These are phyloP conservation scores for Lathamus discolor DNA, from an alignment of 2,113 vertebrate genomes.

Conservation along the genomic window DNA sequence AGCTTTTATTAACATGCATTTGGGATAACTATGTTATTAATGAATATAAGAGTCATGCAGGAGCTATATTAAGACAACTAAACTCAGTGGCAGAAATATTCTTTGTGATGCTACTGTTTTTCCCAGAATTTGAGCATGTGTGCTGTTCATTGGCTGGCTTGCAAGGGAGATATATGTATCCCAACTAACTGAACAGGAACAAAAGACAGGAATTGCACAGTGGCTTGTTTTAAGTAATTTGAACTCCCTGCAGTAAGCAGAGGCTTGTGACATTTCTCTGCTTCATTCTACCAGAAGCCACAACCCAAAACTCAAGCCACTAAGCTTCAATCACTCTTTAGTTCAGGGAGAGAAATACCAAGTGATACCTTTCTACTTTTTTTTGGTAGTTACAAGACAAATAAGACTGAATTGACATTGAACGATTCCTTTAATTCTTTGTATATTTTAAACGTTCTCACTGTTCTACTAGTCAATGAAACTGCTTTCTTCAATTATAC, in stretches of 20 bases:
- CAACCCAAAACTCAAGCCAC: background rate
- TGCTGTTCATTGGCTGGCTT: background rate
- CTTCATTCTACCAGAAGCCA: background rate
- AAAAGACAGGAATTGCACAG: background rate
- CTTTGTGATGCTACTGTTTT: background rate
- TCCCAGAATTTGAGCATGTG: background rate
- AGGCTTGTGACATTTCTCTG: background rate
- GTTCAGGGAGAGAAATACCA: background rate
- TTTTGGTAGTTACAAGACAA: background rate
- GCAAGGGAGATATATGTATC: background rate
- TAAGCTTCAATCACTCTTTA: background rate
- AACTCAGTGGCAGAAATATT: background rate
- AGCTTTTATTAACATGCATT: background rate
- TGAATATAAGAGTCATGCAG: background rate
- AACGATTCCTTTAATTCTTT: background rate
- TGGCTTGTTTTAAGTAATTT: background rate
- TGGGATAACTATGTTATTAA: background rate
- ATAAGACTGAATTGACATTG: background rate
- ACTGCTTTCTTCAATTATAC: background rate
- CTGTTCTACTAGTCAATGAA: background rate
- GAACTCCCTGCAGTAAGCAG: background rate
- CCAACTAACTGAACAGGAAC: background rate
- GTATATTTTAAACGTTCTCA: background rate
- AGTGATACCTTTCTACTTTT: background rate
- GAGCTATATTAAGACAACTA: background rate